These are phyloP conservation scores for Mirza zaza DNA, from an alignment of 2,113 vertebrate genomes.

Conservation along the genomic window DNA sequence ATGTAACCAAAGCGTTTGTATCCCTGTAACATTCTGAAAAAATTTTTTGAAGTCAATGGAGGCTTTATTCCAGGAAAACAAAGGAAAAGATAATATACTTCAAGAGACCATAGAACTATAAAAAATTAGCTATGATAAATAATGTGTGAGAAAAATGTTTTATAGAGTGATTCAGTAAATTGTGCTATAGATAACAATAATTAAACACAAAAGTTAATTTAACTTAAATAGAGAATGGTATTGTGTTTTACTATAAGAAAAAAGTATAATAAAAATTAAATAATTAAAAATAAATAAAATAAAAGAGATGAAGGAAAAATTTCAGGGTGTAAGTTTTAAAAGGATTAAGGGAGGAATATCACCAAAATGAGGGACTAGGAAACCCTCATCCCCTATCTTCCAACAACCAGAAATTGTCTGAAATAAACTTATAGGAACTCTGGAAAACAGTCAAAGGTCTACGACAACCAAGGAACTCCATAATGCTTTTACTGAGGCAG, in stretches of 20 bases:
- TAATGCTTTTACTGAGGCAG: accelerated
- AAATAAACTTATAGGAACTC: not conserved
- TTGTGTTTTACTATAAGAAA: not conserved
- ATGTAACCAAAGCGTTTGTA: too few species aligned
- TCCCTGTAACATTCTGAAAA: too few species aligned
- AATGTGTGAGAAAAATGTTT: not conserved
- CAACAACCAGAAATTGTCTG: not conserved
- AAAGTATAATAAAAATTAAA: too few species aligned
- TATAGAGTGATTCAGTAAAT: not conserved
- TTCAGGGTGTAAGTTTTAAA: not conserved
- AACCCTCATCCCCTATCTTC: not conserved
- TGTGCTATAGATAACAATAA: not conserved
- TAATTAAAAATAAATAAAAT: too few species aligned
- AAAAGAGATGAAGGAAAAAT: not conserved
- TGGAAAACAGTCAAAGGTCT: not conserved
- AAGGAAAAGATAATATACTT: not conserved
- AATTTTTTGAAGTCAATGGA: not conserved
- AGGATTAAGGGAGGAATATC: not conserved
- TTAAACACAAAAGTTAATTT: not conserved
- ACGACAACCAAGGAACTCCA: not conserved
- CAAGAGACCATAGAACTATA: not conserved
- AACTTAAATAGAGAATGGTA: not conserved
- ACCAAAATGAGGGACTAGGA: not conserved
- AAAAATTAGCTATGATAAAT: not conserved
- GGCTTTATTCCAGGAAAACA: not conserved